Base-by-base conservation (phyloP, 92 coral and sea anemone species). In the Palythoa grandiflora region DNA sequence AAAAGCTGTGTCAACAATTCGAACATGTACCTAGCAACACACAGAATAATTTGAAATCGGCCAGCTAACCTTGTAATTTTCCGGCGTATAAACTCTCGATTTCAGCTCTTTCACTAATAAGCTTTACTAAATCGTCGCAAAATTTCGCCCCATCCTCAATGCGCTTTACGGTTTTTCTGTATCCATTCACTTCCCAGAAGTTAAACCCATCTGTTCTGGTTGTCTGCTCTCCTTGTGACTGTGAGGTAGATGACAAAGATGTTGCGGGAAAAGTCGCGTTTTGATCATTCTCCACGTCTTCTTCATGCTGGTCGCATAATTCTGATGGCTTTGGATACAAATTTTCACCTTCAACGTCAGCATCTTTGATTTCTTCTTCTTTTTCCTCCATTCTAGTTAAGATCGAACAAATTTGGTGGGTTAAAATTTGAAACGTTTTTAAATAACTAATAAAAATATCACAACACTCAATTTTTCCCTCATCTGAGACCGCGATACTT, bases 91-190 rank as follows among this genome's bases (percentile, higher is more conserved):
- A 77, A 11, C 87, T 85, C 80, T 96, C 98, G 60, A 96, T 94
- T 50, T 96, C 98, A 9, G 98, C 93, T 78, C 98, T 54, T 39
- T 96, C 98, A 71, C 84, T 86, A 52, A 96, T 84, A 81, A 96
- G 89, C 87, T 93, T 96, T 87, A 89, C 88, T 21, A 96, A 86
- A 74, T 96, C 98, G 63, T 96, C 98, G 78, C 98, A 95, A 12
- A 96, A 75, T 28, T 88, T 94, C 48, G 94, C 94, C 13, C 98
- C 98, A 75, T 96, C 98, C 68, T 96, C 98, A 70, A 96, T 91
- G 47, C 98, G 91, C 83, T 88, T 94, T 11, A 96, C 96, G 6
- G 96, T 93, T 77, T 79, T 92, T 75, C 93, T 96, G 85, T 94
- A 96, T 73, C 90, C 87, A 79, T 93, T 94, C 66, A 93, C 89